Percentiles rank a stretch among this genome's conserved stretches.
Evolutionary conservation across 2,113 vertebrate genomes (phyloP).

Genomic region (Leiothrix lutea): DNA sequence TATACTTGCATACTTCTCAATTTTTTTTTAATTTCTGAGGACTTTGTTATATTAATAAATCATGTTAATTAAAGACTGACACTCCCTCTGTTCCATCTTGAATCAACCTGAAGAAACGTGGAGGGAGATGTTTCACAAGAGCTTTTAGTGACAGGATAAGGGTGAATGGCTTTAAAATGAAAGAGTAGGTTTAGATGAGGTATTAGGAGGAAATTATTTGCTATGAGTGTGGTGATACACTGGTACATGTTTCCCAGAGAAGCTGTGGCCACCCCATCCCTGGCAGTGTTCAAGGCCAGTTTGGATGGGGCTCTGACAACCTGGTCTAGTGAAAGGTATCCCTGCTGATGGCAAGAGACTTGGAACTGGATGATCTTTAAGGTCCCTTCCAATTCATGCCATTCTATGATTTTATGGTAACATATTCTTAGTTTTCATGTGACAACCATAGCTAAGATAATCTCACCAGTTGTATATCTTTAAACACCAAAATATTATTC

Average conservation of each 20-base stretch:
- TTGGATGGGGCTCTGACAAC: neutral
- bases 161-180: neutral
- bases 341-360: neutral
- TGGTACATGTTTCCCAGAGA: neutral
- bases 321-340: neutral
- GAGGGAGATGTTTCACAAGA: neutral
- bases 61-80: neutral
- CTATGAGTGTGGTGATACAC: neutral
- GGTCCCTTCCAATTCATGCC: neutral
- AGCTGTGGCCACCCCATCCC: neutral
- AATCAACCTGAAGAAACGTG: neutral
- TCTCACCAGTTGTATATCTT: neutral
- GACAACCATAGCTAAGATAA: neutral
- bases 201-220: neutral
- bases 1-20: neutral
- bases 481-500: neutral
- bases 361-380: neutral
- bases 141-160: neutral
- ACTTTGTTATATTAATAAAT: neutral
- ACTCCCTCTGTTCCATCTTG: neutral
- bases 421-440: neutral
- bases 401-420: neutral
- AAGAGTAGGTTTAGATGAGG: accelerated
- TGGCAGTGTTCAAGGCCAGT: neutral
- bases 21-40: neutral